Evolutionary conservation across 2,113 vertebrate genomes (phyloP).

Genomic region (Myotis brandtii): DNA sequence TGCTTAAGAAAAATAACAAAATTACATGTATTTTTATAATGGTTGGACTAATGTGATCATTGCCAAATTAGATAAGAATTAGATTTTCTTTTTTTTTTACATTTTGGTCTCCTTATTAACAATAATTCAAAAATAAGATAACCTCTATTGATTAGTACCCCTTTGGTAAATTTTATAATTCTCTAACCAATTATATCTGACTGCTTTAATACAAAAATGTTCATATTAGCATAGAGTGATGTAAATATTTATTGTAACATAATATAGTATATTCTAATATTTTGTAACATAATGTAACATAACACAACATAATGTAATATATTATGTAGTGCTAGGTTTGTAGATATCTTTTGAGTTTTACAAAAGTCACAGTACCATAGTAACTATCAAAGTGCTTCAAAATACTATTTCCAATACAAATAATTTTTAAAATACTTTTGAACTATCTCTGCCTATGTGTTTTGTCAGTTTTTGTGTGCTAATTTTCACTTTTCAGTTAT

Average conservation of each 20-base stretch:
- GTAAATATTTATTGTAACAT: neutral
- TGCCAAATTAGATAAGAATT: neutral
- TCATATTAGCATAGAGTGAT: neutral
- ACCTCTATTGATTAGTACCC: neutral
- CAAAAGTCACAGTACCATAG: neutral
- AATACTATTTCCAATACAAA: neutral
- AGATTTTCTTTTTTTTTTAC: neutral
- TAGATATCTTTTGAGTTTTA: neutral
- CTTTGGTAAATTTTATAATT: neutral
- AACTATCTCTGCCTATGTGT: neutral
- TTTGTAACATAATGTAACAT: neutral
- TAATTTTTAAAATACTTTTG: neutral
- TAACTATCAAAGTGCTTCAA: neutral
- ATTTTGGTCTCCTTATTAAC: neutral
- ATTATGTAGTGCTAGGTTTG: neutral
- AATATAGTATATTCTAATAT: neutral
- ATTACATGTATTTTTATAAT: neutral
- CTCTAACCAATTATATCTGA: neutral
- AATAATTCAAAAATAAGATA: neutral
- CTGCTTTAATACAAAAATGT: neutral
- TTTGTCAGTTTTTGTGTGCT: neutral
- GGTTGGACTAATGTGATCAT: neutral
- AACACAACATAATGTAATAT: neutral
- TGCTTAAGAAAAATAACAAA: neutral
- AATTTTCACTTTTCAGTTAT: neutral